Conservation (phyloP, 2,888 invertebrate species). For the Strigamia crassipes region DNA sequence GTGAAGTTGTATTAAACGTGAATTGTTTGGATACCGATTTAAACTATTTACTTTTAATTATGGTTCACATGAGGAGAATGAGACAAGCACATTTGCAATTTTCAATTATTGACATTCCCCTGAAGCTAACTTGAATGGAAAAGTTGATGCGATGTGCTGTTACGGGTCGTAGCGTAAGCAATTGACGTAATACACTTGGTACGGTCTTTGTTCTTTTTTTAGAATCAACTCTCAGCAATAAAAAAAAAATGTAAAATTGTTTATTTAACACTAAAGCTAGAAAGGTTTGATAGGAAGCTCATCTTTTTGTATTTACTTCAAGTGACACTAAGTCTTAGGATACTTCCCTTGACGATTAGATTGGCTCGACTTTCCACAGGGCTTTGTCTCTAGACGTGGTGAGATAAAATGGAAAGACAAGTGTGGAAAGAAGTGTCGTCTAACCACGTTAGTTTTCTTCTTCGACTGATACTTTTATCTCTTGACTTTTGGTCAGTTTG, state of each 20-base stretch:
- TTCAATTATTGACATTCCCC: background rate
- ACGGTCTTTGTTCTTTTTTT: too few relatives aligned
- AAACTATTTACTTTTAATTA: background rate
- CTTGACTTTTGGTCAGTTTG: background rate
- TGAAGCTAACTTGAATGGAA: background rate
- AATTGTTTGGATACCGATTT: background rate
- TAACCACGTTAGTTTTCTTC: background rate
- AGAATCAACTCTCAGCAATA: too few relatives aligned
- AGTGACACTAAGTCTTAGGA: background rate
- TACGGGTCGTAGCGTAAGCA: too few relatives aligned
- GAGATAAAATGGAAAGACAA: background rate
- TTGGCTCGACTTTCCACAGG: background rate
- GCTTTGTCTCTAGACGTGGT: conserved; percentile 1
- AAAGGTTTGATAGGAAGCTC: too few relatives aligned
- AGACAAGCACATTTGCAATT: background rate
- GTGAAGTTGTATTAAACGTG: background rate
- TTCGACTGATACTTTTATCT: background rate
- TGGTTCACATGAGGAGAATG: background rate
- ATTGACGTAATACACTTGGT: too few relatives aligned
- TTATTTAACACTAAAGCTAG: too few relatives aligned
- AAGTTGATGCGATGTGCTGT: background rate
- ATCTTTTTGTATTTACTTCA: background rate
- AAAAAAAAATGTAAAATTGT: too few relatives aligned
- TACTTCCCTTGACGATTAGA: background rate
- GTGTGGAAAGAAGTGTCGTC: background rate